Base-by-base conservation (phyloP, 2,113 vertebrate species). In the Sula dactylatra region DNA sequence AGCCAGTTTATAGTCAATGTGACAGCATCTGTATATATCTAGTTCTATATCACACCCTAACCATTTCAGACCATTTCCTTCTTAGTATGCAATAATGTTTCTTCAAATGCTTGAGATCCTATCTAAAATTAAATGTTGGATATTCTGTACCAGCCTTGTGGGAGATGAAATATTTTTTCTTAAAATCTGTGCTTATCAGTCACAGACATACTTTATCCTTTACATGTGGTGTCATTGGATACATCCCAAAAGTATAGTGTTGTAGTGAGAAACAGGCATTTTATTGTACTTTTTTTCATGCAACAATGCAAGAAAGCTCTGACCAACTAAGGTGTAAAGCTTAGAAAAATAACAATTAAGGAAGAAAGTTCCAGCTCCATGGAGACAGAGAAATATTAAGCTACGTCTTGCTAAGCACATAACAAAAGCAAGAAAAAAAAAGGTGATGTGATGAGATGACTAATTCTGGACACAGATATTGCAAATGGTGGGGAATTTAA, bases 71-170 rank as follows among this genome's bases (percentile, higher is more conserved):
- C 64, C 1, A 62, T 94, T 94, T 95, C 25, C 69, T 85, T 97
- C 62, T 93, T 56, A 82, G 18, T 7, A 42, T 26, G 14, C 64
- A 95, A 32, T 55, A 62, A 34, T 32, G 11, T 77, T 88, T 74
- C 77, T 94, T 94, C 86, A 96, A 86, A 92, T 90, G n/a, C 18
- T 90, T 93, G 58, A 90, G 82, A 80, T 95, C 25, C 20, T 86
- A 70, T 94, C 62, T 93, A 65, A 97, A 97, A 97, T 92, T 93
- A 98, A 97, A 91, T 78, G 49, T 65, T 86, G 88, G 73, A 38
- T 86, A 79, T 79, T 91, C 88, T 52, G 81, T 50, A 62, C 13
- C 65, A 62, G 78, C 26, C 34, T 93, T 73, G 27, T 92, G 56
- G 73, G n/a, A 92, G n/a, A 93, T 44, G 18, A 70, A 91, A 40